phyloP scores from a whole-genome alignment of 2,888 invertebrate genomes.

The Homarus gammarus region DNA sequence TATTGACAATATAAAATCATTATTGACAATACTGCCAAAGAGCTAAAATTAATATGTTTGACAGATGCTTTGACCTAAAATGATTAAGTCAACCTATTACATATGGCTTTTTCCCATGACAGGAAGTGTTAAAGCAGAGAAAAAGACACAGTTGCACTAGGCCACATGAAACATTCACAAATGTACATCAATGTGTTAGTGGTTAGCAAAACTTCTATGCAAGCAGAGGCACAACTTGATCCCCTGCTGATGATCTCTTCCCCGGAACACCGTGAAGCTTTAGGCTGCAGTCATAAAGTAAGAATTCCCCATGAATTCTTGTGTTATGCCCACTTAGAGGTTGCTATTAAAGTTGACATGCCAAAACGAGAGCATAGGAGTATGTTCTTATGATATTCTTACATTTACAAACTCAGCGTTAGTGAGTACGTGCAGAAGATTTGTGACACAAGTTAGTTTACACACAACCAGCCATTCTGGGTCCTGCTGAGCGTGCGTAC shows the following conservation, averaged over 20 bases:
- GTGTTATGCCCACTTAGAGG: slow-evolving; percentile 35
- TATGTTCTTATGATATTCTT: slow-evolving; percentile 44
- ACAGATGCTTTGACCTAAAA: slow-evolving; percentile 18
- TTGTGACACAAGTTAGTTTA: slow-evolving; percentile 52
- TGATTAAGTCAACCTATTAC: slow-evolving; percentile 32
- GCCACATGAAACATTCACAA: slow-evolving; percentile 53
- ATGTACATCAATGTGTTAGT: slow-evolving; percentile 57
- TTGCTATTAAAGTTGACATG: slow-evolving; percentile 24
- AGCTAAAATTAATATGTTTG: slow-evolving; percentile 24
- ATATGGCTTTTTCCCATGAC: slow-evolving; percentile 31
- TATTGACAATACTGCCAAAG: slow-evolving; percentile 22
- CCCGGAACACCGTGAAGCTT: slow-evolving; percentile 30
- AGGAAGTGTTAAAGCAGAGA: slow-evolving; percentile 34
- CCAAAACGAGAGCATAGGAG: slow-evolving; percentile 40
- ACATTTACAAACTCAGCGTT: slow-evolving; percentile 40
- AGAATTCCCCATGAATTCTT: slow-evolving; percentile 36
- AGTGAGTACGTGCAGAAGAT: slow-evolving; percentile 48
- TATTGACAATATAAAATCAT: slow-evolving; percentile 11
- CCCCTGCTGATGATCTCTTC: slow-evolving; percentile 45
- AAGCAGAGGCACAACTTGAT: slow-evolving; percentile 55
- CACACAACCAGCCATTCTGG: slow-evolving; percentile 58
- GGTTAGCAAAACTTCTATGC: slow-evolving; percentile 52
- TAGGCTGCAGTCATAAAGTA: slow-evolving; percentile 36
- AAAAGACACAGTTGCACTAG: slow-evolving; percentile 55
- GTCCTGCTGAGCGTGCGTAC: slow-evolving; percentile 58